Evolutionary conservation across 2,113 vertebrate species (phyloP).

Genomic region (Spea bombifrons): DNA sequence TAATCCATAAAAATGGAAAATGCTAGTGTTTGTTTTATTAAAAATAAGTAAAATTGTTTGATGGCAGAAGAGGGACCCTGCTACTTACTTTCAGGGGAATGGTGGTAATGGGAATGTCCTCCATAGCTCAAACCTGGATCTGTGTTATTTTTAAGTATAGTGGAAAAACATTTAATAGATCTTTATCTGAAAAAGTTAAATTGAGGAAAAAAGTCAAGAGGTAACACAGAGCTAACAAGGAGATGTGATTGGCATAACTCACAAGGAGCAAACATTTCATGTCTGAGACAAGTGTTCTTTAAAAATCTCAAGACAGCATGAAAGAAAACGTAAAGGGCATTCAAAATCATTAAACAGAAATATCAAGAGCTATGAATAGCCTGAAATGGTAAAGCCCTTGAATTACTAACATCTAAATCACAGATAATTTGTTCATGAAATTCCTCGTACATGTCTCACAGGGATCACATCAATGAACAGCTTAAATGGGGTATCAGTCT

Average conservation of each 20-base stretch:
- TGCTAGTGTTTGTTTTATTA: too few species aligned
- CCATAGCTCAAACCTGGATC: too few species aligned
- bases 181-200: too few species aligned
- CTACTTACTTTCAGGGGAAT: too few species aligned
- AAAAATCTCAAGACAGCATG: neutral
- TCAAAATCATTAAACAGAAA: constrained; percentile 29
- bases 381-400: constrained; percentile 1
- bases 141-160: too few species aligned
- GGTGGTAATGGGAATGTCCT: too few species aligned
- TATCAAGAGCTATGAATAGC: constrained; percentile 1
- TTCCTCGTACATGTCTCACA: neutral
- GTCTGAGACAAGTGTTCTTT: neutral
- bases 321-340: constrained; percentile 26
- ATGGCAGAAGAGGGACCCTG: too few species aligned
- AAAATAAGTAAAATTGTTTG: too few species aligned
- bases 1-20: too few species aligned
- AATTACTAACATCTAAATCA: constrained; percentile 9
- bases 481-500: constrained; percentile 36
- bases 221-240: neutral
- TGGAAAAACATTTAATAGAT: too few species aligned
- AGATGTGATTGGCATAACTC: constrained; percentile 5
- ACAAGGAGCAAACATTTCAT: neutral
- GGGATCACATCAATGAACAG: neutral
- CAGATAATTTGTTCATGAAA: constrained; percentile 21
- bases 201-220: too few species aligned